A percentile compares a stretch with the other conserved stretches of the same genome.
Conservation (phyloP, 2,888 invertebrate genomes). For the Ommatoiulus sabulosus region DNA sequence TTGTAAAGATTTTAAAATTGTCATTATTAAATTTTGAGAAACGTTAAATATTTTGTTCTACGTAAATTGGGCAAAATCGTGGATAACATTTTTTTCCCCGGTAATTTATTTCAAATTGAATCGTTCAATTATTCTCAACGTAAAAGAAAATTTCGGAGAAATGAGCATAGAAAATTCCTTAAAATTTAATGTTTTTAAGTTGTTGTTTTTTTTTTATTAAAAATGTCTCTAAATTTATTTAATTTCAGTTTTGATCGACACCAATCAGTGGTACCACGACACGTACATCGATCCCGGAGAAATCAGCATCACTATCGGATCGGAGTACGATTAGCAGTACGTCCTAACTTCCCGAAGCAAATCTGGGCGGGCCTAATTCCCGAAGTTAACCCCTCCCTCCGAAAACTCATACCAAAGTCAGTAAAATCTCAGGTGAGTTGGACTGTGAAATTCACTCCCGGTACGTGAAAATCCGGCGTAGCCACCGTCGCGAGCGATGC, state of each 20-base stretch:
- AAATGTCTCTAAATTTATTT: not conserved
- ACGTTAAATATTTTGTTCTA: too few species aligned
- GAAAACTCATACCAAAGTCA: not conserved
- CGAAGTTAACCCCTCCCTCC: too few species aligned
- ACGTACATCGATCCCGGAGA: conserved; percentile 84
- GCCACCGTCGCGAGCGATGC: too few species aligned
- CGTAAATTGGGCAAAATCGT: too few species aligned
- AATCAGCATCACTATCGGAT: conserved; percentile 88
- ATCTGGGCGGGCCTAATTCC: not conserved
- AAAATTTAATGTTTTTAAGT: too few species aligned
- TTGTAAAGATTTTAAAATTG: too few species aligned
- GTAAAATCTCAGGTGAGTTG: not conserved
- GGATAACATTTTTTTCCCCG: too few species aligned
- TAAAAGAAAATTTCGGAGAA: too few species aligned
- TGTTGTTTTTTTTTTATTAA: not conserved
- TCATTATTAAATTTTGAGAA: too few species aligned
- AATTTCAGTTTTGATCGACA: conserved; percentile 83
- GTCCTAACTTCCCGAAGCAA: not conserved
- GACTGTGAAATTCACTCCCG: not conserved
- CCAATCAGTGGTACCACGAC: conserved; percentile 91
- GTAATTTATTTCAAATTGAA: too few species aligned
- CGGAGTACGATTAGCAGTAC: conserved; percentile 84
- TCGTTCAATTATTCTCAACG: too few species aligned
- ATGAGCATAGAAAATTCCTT: too few species aligned
- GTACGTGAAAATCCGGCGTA: not conserved